These are phyloP conservation scores for Phytoseiulus persimilis DNA, from an alignment of 2,888 invertebrate species.

Conservation along the genomic window DNA sequence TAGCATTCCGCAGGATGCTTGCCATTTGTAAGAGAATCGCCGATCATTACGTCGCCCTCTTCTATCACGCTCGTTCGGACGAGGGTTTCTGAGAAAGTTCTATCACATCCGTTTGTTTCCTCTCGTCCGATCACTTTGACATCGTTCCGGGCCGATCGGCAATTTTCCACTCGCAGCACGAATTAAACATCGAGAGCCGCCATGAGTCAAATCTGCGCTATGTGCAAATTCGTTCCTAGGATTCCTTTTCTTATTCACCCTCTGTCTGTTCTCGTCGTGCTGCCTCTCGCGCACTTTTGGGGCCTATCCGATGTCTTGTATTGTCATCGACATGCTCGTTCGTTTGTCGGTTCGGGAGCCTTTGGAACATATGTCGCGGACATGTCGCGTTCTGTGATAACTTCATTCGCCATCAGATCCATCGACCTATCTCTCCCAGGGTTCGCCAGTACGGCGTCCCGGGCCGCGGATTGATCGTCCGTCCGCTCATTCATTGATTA, in stretches of 20 bases:
- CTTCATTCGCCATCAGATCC: background rate
- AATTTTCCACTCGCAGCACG: background rate
- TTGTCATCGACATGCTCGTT: background rate
- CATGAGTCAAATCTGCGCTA: background rate
- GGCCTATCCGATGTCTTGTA: constrained; percentile 5
- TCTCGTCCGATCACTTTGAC: background rate
- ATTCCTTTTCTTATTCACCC: background rate
- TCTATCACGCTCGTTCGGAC: background rate
- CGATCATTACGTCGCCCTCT: background rate
- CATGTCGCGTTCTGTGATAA: background rate
- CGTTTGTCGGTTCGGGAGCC: background rate
- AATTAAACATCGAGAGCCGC: background rate
- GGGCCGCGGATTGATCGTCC: background rate
- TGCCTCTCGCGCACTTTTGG: background rate
- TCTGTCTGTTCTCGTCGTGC: background rate
- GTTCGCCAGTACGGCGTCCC: background rate
- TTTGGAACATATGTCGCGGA: background rate
- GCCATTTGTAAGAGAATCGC: background rate
- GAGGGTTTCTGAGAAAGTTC: background rate
- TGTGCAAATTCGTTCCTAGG: background rate
- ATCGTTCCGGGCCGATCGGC: background rate
- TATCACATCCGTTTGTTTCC: background rate
- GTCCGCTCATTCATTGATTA: background rate
- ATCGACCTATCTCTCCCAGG: background rate
- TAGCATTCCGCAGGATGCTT: background rate